Base-by-base conservation (phyloP, 2,113 vertebrate genomes). In the Laterallus jamaicensis region DNA sequence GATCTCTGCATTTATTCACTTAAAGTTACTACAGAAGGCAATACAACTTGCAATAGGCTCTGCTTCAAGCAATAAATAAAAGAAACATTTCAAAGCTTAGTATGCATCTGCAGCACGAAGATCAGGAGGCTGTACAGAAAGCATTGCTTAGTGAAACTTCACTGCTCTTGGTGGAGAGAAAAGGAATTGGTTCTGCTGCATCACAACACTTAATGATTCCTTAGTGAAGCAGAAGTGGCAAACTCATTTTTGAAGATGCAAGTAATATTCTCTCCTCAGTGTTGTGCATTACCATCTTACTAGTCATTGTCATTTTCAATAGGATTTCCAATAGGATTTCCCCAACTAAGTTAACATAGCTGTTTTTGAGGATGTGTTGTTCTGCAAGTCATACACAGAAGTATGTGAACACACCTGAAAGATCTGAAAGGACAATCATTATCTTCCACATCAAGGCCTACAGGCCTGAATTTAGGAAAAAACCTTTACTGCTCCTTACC, bases 21-120 rank as follows among this genome's bases (percentile, higher is more conserved):
- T 89, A 75, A 80, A 92, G 88, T 74, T 83, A 81, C 62, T 91
- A 58, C 55, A 87, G 67, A 89, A 90, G 71, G 75, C 90, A 96
- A 92, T 29, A 28, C 60, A 78, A 22, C 59, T 71, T 90, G 59
- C 75, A 87, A 63, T 56, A 88, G 50, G 25, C 12, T 90, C 31
- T 86, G 63, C 50, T 86, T 88, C 47, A 86, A 92, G 71, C 56
- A 92, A 67, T 77, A 86, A 94, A 93, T 68, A 92, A 93, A 88
- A 90, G 6, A 83, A 94, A 70, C 54, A 75, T 88, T 92, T 86
- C 64, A 83, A 12, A 59, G 58, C n/a, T 59, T 64, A 69, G 44
- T 2, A 3, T 50, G 66, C 42, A 74, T 62, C 74, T 39, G 44
- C 42, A 91, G 68, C 66, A 50, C 15, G 35, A 56, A 92, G 54